A percentile compares a stretch with the other conserved stretches of the same genome.
phyloP scores from a whole-genome alignment of 2,888 invertebrate species.

The Bellardia pandia region DNA sequence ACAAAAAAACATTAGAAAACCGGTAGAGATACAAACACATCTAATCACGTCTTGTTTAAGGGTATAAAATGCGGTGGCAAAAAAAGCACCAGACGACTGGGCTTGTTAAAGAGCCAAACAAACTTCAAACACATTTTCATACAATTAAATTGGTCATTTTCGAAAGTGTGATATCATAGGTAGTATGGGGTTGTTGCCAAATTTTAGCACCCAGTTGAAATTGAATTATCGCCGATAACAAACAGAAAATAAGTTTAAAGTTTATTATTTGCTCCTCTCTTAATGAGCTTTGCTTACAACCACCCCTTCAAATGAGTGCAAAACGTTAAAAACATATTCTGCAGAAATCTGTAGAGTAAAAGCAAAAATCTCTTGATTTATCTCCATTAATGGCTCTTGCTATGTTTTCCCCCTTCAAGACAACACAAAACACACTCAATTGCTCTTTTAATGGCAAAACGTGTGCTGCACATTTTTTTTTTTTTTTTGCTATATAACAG shows the following conservation, averaged over 20 bases:
- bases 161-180: slow-evolving; percentile 17
- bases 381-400: not conserved
- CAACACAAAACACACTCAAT: not conserved
- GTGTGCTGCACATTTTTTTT: slow-evolving; percentile 7
- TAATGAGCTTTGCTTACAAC: not conserved
- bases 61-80: slow-evolving; percentile 38
- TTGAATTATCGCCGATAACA: slow-evolving; percentile 50
- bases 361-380: slow-evolving; percentile 1
- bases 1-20: slow-evolving; percentile 65
- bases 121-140: not conserved
- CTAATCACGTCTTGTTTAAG: not conserved
- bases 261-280: no score
- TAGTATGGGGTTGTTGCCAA: slow-evolving; percentile 41
- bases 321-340: slow-evolving; percentile 13
- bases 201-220: slow-evolving; percentile 52
- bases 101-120: not conserved
- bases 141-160: slow-evolving; percentile 52
- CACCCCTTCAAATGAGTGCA: not conserved
- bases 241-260: slow-evolving; percentile 10
- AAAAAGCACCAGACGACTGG: not conserved
- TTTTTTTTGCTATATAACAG: not conserved
- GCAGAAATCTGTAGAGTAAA: not conserved
- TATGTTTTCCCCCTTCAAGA: slow-evolving; percentile 29
- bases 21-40: slow-evolving; percentile 32
- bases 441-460: not conserved